Evolutionary conservation across 2,888 invertebrate genomes (phyloP), one percentile per base, ranked within the genome.

Genomic region (Watsonalla cultraria): DNA sequence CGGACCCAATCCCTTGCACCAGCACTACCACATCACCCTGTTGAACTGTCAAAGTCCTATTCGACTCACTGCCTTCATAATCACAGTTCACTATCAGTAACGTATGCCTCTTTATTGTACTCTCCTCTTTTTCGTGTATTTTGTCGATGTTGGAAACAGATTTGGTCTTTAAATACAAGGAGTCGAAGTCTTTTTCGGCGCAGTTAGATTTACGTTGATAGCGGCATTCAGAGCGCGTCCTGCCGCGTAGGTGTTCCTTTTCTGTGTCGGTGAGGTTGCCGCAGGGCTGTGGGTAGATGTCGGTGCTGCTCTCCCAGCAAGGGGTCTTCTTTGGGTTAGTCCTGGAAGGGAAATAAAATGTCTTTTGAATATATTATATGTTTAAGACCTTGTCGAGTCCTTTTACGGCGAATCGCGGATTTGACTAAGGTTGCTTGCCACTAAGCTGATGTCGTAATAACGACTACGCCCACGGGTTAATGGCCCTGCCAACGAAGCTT

Each of bases 191-290:
- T 58, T 92, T 92, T 84, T 96, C 96, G 0, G 94, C 94, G 67
- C 93, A 94, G 0, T 82, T 82, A 37, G 82, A 68, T 50, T 80
- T 75, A 24, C 80, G 86, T 33, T 91, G 90, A 55, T 92, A 91
- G 14, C 94, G 93, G 55, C 93, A 93, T 72, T 95, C 95, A 0
- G 95, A 95, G 47, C 93, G 92, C 0, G 94, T 92, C 55, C 94
- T 92, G 0, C 92, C 92, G 2, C 92, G 88, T 8, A 93, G 70
- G 7, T 93, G 91, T 62, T 93, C 93, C 70, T 96, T 96, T 72
- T 96, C 96, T 7, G 92, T 94, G 78, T 96, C 96, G 0, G 96
- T 96, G 85, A 95, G 93, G 78, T 96, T 96, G 13, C 96, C 95
- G 60, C 95, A 93, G 0, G 96, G 96, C 51, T 93, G 93, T 2